phyloP scores from a whole-genome alignment of 2,888 invertebrate genomes.

The Andrena hattorfiana region DNA sequence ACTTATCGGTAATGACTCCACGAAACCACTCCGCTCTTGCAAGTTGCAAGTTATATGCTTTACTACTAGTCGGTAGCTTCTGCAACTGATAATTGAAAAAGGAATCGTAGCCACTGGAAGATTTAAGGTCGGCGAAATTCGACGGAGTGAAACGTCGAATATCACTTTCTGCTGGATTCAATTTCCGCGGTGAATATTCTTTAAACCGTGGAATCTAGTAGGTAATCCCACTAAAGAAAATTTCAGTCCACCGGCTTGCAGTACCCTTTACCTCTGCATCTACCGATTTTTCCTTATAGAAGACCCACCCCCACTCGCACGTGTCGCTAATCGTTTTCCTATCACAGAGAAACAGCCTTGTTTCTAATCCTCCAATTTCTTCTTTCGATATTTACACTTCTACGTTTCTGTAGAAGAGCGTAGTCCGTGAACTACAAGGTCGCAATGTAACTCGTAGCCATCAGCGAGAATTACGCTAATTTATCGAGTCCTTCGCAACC shows the following conservation, averaged over 20 bases:
- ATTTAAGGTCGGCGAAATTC: neutral
- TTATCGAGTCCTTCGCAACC: conserved; percentile 62
- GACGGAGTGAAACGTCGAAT: neutral
- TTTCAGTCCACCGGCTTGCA: neutral
- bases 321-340: neutral
- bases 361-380: neutral
- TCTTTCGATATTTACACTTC: neutral
- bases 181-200: neutral
- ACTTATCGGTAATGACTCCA: conserved; percentile 44
- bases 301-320: no score
- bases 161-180: neutral
- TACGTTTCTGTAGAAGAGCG: neutral
- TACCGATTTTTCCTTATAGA: no score
- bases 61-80: neutral
- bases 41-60: conserved; percentile 42
- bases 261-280: neutral
- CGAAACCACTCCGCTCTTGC: conserved; percentile 37
- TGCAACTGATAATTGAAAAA: conserved; percentile 33
- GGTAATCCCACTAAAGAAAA: neutral
- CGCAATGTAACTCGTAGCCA: conserved; percentile 62
- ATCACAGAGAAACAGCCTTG: neutral
- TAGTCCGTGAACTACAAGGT: conserved; percentile 19
- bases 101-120: neutral
- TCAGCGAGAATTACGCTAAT: conserved; percentile 67
- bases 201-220: neutral